Conservation (phyloP, 2,113 vertebrate genomes). For the Apeltes quadracus region DNA sequence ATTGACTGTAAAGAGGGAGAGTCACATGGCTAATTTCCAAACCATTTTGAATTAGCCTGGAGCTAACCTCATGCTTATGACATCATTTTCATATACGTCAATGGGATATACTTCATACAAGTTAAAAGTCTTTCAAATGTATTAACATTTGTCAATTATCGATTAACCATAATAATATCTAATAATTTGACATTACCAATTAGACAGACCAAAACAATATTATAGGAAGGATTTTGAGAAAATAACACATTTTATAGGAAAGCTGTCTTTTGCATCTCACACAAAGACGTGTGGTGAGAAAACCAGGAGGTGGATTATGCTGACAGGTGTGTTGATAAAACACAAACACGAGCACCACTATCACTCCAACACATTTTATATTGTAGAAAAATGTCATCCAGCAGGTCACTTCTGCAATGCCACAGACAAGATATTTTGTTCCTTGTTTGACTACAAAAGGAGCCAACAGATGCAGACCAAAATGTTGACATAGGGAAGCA, state of each 20-base stretch:
- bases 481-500: conserved; percentile 43
- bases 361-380: not conserved
- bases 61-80: not conserved
- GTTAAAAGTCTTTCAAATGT: not conserved
- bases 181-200: not conserved
- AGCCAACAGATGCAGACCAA: conserved; percentile 21
- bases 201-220: not conserved
- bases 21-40: not conserved
- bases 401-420: not conserved
- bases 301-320: too few species aligned
- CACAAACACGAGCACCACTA: not conserved
- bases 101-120: not conserved
- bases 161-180: not conserved
- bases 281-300: not conserved
- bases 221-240: not conserved
- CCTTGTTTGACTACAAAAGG: not conserved
- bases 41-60: not conserved
- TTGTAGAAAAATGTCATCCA: not conserved
- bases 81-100: not conserved
- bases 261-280: not conserved
- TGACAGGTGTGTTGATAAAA: not conserved
- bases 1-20: not conserved
- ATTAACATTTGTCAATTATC: not conserved
- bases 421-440: not conserved
- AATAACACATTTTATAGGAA: not conserved